A percentile compares a stretch with the other conserved stretches of the same genome.
Conservation (phyloP, 2,113 vertebrate genomes). For the Nesoenas mayeri region DNA sequence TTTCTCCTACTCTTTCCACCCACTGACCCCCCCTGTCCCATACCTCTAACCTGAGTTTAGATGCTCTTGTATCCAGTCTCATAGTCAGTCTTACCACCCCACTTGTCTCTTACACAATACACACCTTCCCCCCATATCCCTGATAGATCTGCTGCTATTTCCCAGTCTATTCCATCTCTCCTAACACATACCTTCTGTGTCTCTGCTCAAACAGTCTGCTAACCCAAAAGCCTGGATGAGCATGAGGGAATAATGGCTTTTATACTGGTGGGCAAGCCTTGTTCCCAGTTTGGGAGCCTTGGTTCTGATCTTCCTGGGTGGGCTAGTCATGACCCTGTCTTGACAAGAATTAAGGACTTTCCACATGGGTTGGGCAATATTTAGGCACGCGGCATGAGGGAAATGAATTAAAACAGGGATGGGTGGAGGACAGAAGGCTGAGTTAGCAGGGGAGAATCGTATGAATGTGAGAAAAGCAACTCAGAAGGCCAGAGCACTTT, state of each 20-base stretch:
- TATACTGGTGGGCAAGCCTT: conserved; percentile 58
- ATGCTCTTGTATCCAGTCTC: neutral
- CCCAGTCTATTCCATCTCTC: neutral
- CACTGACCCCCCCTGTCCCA: neutral
- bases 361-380: conserved; percentile 67
- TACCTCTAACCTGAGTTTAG: neutral
- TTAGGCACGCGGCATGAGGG: conserved; percentile 63
- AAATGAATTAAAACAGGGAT: conserved; percentile 68
- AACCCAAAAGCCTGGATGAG: conserved; percentile 34
- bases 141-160: neutral
- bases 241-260: conserved; percentile 61
- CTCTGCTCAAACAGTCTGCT: conserved; percentile 36
- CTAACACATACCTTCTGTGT: conserved; percentile 47
- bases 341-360: conserved; percentile 69
- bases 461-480: conserved; percentile 62
- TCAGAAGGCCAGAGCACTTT: conserved; percentile 38
- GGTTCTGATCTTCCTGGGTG: conserved; percentile 68
- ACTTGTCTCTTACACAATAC: neutral
- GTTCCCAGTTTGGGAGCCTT: conserved; percentile 53
- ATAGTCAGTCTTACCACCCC: neutral
- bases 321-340: conserved; percentile 68
- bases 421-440: conserved; percentile 67
- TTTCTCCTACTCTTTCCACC: neutral
- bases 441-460: conserved; percentile 23
- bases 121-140: neutral